Conservation (phyloP, 2,113 vertebrate species). For the Leiothrix lutea region DNA sequence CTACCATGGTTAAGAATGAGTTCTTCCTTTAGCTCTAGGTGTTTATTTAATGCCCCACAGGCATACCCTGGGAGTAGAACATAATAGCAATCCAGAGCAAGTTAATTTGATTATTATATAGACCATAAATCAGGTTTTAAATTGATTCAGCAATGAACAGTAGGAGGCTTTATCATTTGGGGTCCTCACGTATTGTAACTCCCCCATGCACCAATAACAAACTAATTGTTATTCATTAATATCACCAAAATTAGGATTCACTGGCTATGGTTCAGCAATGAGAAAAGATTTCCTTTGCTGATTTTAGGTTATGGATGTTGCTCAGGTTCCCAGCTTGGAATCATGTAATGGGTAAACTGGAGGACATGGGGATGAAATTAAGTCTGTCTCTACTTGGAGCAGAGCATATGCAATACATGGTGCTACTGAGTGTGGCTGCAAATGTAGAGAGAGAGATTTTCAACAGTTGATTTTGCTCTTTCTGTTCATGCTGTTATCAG, state of each 20-base stretch:
- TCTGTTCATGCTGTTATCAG: not conserved
- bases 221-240: not conserved
- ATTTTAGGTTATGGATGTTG: not conserved
- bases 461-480: not conserved
- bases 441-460: not conserved
- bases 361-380: not conserved
- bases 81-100: not conserved
- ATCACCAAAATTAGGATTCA: not conserved
- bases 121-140: conserved; percentile 10
- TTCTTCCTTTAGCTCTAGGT: not conserved
- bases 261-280: not conserved
- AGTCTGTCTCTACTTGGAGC: not conserved
- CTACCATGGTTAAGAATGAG: not conserved
- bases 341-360: not conserved
- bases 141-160: not conserved
- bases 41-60: not conserved
- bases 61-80: not conserved
- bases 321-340: not conserved
- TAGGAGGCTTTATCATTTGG: not conserved
- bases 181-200: not conserved
- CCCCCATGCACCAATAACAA: not conserved
- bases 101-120: not conserved
- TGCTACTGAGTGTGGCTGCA: not conserved
- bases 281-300: not conserved
- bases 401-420: not conserved